These are phyloP conservation scores for Thymelicus acteon DNA, from an alignment of 2,888 invertebrate species.

Conservation along the genomic window DNA sequence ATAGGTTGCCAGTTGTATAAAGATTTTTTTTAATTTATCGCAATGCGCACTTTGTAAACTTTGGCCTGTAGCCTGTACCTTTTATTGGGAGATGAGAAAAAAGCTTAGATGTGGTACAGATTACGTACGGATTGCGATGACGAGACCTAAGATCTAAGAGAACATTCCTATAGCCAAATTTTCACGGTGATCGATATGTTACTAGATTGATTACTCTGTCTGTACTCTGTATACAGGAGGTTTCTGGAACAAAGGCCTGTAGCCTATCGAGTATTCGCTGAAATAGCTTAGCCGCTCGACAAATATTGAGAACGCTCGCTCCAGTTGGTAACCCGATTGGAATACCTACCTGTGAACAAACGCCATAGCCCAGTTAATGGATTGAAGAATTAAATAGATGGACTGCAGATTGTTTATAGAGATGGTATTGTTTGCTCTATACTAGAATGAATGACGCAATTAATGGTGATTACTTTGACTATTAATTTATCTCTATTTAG, in stretches of 20 bases:
- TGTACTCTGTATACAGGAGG: neutral
- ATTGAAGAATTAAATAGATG: constrained; percentile 19
- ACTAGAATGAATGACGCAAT: neutral
- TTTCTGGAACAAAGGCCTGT: constrained; percentile 1
- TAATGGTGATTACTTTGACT: neutral
- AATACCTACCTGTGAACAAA: constrained; percentile 11
- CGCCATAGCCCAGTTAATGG: constrained; percentile 13
- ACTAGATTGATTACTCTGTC: constrained; percentile 16
- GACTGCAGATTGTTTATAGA: constrained; percentile 3
- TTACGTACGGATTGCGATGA: too few relatives aligned
- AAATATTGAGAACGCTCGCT: constrained; percentile 23
- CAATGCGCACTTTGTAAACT: too few relatives aligned
- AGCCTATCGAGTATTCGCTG: constrained; percentile 7
- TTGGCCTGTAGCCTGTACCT: too few relatives aligned
- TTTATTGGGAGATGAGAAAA: too few relatives aligned
- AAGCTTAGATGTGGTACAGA: too few relatives aligned
- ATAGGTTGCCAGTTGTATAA: too few relatives aligned
- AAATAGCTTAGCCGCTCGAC: constrained; percentile 10
- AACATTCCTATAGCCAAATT: too few relatives aligned
- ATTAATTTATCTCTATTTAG: neutral
- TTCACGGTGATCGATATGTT: neutral
- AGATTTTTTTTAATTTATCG: too few relatives aligned
- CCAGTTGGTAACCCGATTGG: constrained; percentile 11
- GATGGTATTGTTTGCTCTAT: neutral
- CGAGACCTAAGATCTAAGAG: too few relatives aligned